These are phyloP conservation scores for Aphyosemion australe DNA, from an alignment of 2,113 vertebrate species.

Conservation along the genomic window DNA sequence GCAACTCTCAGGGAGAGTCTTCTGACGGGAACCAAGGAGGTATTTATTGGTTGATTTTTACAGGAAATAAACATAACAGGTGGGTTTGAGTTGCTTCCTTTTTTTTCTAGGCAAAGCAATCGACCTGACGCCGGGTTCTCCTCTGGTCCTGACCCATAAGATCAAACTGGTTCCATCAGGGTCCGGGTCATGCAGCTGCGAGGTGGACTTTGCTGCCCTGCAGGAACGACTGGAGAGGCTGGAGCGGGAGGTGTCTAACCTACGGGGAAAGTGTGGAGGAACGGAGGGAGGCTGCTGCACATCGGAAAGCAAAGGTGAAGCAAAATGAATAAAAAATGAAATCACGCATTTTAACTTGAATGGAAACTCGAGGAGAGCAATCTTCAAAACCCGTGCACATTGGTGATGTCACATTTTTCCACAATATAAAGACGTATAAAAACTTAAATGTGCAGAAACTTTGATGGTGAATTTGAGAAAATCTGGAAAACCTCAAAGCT, in stretches of 20 bases:
- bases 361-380: background rate
- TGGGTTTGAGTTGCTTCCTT: background rate
- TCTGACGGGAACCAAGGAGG: slow-evolving; percentile 36
- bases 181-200: slow-evolving; percentile 46
- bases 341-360: background rate
- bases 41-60: slow-evolving; percentile 16
- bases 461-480: background rate
- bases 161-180: slow-evolving; percentile 69
- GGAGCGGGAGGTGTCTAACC: slow-evolving; percentile 76
- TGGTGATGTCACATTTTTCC: background rate
- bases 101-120: slow-evolving; percentile 60
- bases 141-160: slow-evolving; percentile 78
- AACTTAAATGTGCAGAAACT: too few relatives aligned
- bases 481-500: background rate
- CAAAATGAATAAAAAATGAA: background rate
- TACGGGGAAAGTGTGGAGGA: slow-evolving; percentile 74
- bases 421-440: background rate
- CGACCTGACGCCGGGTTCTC: slow-evolving; percentile 65
- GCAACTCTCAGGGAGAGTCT: slow-evolving; percentile 43
- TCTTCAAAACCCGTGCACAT: background rate
- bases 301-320: slow-evolving; percentile 74
- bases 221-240: slow-evolving; percentile 67
- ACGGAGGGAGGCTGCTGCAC: slow-evolving; percentile 73
- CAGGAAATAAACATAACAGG: background rate
- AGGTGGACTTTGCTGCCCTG: slow-evolving; percentile 59